Evolutionary conservation across 2,797 vertebrate species (phyloP).

Genomic region (Fratercula arctica): DNA sequence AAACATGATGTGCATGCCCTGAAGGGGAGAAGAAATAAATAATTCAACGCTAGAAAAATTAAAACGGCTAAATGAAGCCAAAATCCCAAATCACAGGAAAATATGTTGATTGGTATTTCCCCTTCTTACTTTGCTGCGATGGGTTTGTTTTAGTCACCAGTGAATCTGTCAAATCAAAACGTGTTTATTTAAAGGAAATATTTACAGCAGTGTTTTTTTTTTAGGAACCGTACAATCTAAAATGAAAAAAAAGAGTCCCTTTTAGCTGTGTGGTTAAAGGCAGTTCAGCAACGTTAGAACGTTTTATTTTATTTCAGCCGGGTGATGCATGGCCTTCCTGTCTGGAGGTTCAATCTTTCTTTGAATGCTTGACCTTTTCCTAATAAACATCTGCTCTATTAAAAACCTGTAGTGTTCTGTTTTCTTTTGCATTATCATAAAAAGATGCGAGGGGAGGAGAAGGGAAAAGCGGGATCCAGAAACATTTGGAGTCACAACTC

Average conservation of each 20-base stretch:
- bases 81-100: background rate
- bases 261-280: background rate
- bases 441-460: background rate
- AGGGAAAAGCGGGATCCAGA: background rate
- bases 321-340: background rate
- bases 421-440: background rate
- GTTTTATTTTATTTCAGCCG: background rate
- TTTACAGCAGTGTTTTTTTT: background rate
- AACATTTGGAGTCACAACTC: background rate
- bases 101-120: background rate
- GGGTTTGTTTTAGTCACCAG: background rate
- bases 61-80: background rate
- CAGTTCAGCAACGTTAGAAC: background rate
- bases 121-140: background rate
- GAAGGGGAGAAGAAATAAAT: conserved; percentile 4
- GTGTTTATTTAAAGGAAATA: background rate
- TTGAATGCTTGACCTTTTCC: background rate
- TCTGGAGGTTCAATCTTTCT: background rate
- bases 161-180: background rate
- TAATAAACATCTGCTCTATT: background rate
- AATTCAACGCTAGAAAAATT: background rate
- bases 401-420: background rate
- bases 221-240: background rate
- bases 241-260: background rate
- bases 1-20: background rate